Percentiles rank a stretch among this genome's conserved stretches.
Evolutionary conservation across 2,797 vertebrate species (phyloP).

Genomic region (Bradypus variegatus): DNA sequence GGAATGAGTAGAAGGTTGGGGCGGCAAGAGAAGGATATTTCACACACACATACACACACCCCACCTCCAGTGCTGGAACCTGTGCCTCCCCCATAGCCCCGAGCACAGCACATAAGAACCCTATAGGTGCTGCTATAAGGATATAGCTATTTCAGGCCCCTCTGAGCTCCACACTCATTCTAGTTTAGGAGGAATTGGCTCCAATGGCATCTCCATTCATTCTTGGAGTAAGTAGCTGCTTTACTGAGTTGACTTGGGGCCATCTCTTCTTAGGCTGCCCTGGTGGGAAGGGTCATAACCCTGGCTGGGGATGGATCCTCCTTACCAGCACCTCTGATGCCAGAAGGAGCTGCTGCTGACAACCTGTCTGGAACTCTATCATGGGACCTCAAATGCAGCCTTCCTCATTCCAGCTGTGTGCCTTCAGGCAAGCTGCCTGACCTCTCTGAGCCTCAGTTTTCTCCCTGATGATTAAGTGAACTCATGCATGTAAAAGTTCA

Average conservation of each 20-base stretch:
- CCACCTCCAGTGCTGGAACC: background rate
- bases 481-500: background rate
- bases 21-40: background rate
- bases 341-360: background rate
- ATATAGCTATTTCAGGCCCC: background rate
- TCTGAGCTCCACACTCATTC: background rate
- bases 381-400: background rate
- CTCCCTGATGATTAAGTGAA: background rate
- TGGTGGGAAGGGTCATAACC: background rate
- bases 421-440: background rate
- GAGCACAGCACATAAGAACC: background rate
- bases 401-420: background rate
- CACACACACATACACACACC: too few species aligned
- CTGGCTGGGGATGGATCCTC: background rate
- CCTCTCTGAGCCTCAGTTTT: background rate
- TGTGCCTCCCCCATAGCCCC: background rate
- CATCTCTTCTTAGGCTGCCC: background rate
- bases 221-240: background rate
- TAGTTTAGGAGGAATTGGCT: background rate
- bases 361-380: background rate
- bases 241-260: background rate
- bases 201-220: background rate
- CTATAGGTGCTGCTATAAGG: background rate
- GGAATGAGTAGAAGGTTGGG: background rate
- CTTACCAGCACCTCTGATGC: background rate